phyloP scores from a whole-genome alignment of 2,888 invertebrate genomes.

The Gari tellinella region DNA sequence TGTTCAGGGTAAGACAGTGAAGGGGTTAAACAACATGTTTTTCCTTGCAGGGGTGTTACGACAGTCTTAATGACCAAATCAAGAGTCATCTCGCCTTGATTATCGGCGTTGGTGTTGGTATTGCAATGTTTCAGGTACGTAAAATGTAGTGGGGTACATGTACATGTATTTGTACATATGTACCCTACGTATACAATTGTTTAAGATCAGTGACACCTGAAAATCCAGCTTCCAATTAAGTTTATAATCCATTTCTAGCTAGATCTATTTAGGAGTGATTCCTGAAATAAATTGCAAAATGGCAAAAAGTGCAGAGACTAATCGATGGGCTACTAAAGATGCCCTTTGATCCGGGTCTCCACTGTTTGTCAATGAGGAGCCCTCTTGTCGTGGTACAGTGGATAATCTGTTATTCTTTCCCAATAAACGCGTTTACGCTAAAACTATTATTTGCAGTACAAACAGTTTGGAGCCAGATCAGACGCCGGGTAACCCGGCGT shows the following conservation, averaged over 20 bases:
- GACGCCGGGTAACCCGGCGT: too few species aligned
- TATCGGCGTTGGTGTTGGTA: slow-evolving; percentile 58
- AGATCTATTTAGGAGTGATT: too few species aligned
- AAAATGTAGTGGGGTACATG: background rate
- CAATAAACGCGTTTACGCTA: too few species aligned
- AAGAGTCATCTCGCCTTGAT: slow-evolving; percentile 51
- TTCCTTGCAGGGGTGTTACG: slow-evolving; percentile 56
- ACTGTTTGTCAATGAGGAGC: too few species aligned
- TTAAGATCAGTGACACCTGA: background rate
- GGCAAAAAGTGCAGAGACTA: background rate
- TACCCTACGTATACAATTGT: background rate
- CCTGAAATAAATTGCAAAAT: background rate
- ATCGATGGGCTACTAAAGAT: too few species aligned
- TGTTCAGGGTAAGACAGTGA: too few species aligned
- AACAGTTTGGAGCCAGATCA: too few species aligned
- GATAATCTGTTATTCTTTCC: too few species aligned
- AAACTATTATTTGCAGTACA: too few species aligned
- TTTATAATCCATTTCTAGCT: background rate
- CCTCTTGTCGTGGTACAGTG: too few species aligned
- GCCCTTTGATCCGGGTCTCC: too few species aligned
- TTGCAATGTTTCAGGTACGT: slow-evolving; percentile 63
- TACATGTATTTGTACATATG: background rate
- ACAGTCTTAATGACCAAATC: slow-evolving; percentile 37
- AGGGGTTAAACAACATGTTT: background rate
- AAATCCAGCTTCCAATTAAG: too few species aligned